Base-by-base conservation (phyloP, 1,140 invertebrate genomes). In the Zaprionus ornatus region DNA sequence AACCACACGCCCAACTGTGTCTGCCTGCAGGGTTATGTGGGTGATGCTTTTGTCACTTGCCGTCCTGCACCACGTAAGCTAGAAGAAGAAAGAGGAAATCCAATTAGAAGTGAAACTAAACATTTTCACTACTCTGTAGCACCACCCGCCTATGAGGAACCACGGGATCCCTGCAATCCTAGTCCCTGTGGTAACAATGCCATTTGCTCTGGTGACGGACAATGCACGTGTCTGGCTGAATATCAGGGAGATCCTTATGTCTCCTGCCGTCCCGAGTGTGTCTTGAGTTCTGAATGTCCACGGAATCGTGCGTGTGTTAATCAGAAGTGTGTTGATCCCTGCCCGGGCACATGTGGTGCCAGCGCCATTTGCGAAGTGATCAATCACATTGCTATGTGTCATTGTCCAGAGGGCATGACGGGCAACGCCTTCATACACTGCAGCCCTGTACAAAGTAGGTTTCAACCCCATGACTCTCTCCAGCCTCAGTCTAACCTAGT, bases 1-100 rank as follows among this genome's bases (percentile, higher is more conserved):
- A 96, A 97, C 84, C 97, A 98, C 84, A 96, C 96, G 79, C 96
- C 97, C 2, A 95, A 95, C 23, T 98, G 97, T 81, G 95, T 95
- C 13, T 98, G 97, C 92, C 93, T 95, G 45, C 86, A 94, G 63
- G 96, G 96, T 66, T 96, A 95, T 82, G 95, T 95, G 12, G 97
- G 97, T 23, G 96, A 97, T 95, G 96, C 97, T 50, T 97, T 97
- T 81, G 94, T 95, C 2, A 93, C 94, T 45, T 97, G 97, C 82
- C 94, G 76, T 19, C 92, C 80, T 52, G 77, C 92, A 68, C 92
- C 83, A 79, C 77, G 83, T 91, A 92, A 92, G 85, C 93, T 74
- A 45, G 35, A 37, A 37, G 13, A 37, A 15, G 35, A 37, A 15
- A 35, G 15, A 17, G 29, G 25, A 55, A 15, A 19, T 2, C 1